Percentiles rank a stretch among this genome's conserved stretches.
Evolutionary conservation across 2,113 vertebrate species (phyloP).

Genomic region (Psilopsiagon aymara): DNA sequence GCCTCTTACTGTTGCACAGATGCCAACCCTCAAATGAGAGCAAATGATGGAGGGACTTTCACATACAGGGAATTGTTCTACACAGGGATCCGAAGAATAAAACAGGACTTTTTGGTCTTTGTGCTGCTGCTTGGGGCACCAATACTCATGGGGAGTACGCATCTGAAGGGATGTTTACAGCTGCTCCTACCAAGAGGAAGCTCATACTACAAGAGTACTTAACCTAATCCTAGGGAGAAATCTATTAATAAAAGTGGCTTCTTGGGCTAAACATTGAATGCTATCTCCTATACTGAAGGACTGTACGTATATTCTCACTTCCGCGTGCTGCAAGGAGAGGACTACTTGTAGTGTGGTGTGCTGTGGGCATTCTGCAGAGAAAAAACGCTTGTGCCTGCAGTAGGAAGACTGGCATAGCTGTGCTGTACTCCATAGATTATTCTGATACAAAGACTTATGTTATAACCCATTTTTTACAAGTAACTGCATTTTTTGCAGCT

Average conservation of each 20-base stretch:
- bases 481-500: conserved; percentile 25
- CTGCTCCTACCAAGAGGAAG: not conserved
- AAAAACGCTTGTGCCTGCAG: not conserved
- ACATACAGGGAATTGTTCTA: not conserved
- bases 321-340: not conserved
- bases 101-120: not conserved
- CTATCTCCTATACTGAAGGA: not conserved
- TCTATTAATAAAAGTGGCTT: not conserved
- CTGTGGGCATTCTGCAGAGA: not conserved
- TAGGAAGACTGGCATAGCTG: not conserved
- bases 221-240: not conserved
- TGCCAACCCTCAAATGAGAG: not conserved
- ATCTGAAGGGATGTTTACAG: not conserved
- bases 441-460: not conserved
- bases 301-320: not conserved
- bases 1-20: not conserved
- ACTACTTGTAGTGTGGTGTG: not conserved
- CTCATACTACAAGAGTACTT: not conserved
- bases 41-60: not conserved
- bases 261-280: rapidly evolving
- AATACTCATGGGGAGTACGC: not conserved
- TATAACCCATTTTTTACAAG: not conserved
- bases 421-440: not conserved
- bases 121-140: not conserved
- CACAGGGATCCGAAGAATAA: not conserved